phyloP scores from a whole-genome alignment of 1,140 invertebrate genomes.

The Hylaeus anthracinus region DNA sequence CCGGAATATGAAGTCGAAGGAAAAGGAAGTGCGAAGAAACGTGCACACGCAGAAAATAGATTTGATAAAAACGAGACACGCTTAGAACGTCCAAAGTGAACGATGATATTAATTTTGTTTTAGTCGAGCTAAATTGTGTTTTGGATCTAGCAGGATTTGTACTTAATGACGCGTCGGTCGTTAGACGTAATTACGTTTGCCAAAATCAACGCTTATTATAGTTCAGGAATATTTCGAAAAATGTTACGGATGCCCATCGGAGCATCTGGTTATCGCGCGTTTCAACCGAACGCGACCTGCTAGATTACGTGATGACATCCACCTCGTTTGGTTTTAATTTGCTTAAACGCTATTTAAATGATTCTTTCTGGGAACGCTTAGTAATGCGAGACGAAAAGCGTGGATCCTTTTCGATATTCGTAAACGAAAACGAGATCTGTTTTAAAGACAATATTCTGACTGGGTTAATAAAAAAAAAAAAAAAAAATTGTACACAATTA shows the following conservation, averaged over 20 bases:
- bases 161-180: no score
- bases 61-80: no score
- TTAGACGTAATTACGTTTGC: background rate
- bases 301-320: conserved; percentile 1
- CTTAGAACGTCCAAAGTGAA: no score
- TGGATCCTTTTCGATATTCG: background rate
- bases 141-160: no score
- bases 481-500: no score
- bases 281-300: background rate
- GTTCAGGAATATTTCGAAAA: background rate
- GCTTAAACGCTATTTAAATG: conserved; percentile 15
- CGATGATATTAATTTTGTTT: no score
- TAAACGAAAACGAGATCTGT: background rate
- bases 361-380: conserved; percentile 5
- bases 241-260: background rate
- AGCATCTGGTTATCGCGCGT: conserved; percentile 2
- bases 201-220: background rate
- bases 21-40: background rate
- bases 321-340: background rate
- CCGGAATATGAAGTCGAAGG: background rate
- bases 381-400: background rate
- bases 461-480: no score
- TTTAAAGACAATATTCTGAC: no score
- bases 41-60: background rate
- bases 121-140: no score